These are phyloP conservation scores for Megastigmus dorsalis DNA, from an alignment of 2,888 invertebrate genomes.

Conservation along the genomic window DNA sequence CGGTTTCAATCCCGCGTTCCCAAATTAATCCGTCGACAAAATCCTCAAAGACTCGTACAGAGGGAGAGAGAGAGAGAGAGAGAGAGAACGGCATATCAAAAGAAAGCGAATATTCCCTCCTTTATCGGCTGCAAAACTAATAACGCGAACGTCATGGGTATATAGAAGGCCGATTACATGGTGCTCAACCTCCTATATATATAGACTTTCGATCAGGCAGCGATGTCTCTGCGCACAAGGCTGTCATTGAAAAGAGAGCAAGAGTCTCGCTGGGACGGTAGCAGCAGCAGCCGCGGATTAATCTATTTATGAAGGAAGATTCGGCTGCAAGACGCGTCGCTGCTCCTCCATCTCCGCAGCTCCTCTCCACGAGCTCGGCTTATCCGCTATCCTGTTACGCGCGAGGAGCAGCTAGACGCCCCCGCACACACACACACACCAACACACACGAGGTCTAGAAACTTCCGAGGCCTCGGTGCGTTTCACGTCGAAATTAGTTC, in stretches of 20 bases:
- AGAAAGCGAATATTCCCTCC: not conserved
- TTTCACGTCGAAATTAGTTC: constrained; percentile 50
- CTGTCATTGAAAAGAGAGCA: constrained; percentile 11
- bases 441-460: too few relatives aligned
- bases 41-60: not conserved
- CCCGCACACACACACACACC: too few relatives aligned
- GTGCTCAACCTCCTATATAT: not conserved
- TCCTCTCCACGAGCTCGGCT: constrained; percentile 43
- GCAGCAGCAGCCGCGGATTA: too few relatives aligned
- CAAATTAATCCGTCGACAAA: not conserved
- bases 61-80: too few relatives aligned
- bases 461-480: constrained; percentile 16
- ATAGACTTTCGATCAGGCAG: too few relatives aligned
- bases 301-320: constrained; percentile 36
- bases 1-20: too few relatives aligned
- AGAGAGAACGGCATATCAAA: too few relatives aligned
- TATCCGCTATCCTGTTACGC: constrained; percentile 40
- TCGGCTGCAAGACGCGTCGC: not conserved
- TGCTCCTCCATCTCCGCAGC: constrained; percentile 15
- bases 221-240: not conserved
- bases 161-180: constrained; percentile 2
- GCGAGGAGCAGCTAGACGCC: not conserved
- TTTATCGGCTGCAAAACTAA: not conserved
- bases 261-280: too few relatives aligned
- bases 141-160: not conserved